phyloP scores from a whole-genome alignment of 2,888 invertebrate species.

The Fragum sueziense region DNA sequence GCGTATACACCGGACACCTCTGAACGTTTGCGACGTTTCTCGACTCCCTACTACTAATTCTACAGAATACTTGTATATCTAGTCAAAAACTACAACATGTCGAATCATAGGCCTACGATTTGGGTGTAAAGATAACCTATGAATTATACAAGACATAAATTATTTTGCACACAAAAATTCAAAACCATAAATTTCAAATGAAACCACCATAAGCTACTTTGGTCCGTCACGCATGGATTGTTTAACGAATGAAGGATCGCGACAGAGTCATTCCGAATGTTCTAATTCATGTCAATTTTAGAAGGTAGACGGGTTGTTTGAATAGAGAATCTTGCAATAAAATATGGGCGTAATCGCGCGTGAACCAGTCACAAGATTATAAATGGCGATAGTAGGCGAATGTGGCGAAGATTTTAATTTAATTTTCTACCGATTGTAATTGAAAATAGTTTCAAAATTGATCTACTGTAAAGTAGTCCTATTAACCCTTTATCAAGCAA shows the following conservation, averaged over 20 bases:
- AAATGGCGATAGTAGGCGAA: slow-evolving; percentile 13
- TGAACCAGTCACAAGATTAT: slow-evolving; percentile 16
- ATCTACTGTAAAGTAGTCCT: slow-evolving; percentile 32
- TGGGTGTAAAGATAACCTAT: too few species aligned
- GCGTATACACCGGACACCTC: too few species aligned
- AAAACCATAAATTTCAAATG: not conserved
- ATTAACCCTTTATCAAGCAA: slow-evolving; percentile 40
- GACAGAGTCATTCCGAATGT: not conserved
- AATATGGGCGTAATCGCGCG: slow-evolving; percentile 19
- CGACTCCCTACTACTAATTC: too few species aligned
- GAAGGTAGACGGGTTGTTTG: slow-evolving; percentile 14
- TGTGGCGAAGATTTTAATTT: slow-evolving; percentile 29
- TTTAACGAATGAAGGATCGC: not conserved
- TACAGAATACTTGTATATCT: too few species aligned
- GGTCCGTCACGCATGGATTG: not conserved
- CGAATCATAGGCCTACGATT: too few species aligned
- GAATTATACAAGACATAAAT: too few species aligned
- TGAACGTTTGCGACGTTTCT: too few species aligned
- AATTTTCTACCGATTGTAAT: slow-evolving; percentile 27
- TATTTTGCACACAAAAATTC: not conserved
- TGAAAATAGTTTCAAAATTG: slow-evolving; percentile 34
- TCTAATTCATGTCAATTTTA: slow-evolving; percentile 11
- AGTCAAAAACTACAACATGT: too few species aligned
- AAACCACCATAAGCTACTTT: slow-evolving; percentile 2
- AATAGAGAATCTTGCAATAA: slow-evolving; percentile 17